Percentiles rank a stretch among this genome's conserved stretches.
phyloP scores from a whole-genome alignment of 2,113 vertebrate species.

The Oryzias curvinotus region DNA sequence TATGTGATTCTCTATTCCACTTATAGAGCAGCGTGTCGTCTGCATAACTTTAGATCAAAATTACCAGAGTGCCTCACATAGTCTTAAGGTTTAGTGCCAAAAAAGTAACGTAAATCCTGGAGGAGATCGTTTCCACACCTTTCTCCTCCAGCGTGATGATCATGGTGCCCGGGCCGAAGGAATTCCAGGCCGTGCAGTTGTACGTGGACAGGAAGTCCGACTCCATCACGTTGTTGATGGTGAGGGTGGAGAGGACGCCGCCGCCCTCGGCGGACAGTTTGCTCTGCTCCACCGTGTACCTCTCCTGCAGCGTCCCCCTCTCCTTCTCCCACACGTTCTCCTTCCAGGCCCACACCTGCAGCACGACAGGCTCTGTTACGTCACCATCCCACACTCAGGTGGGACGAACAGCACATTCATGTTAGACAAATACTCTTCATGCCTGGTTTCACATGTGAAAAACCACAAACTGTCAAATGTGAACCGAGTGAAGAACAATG shows the following conservation, averaged over 20 bases:
- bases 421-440: too few species aligned
- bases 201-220: slow-evolving; percentile 92
- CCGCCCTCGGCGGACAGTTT: slow-evolving; percentile 75
- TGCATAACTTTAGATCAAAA: too few species aligned
- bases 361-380: not conserved
- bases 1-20: too few species aligned
- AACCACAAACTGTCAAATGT: too few species aligned
- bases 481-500: too few species aligned
- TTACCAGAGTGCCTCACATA: too few species aligned
- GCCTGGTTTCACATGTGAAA: too few species aligned
- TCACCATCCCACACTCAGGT: not conserved
- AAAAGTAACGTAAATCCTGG: too few species aligned
- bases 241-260: slow-evolving; percentile 90
- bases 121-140: slow-evolving; percentile 62
- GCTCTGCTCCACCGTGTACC: slow-evolving; percentile 92
- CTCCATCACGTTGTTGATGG: slow-evolving; percentile 94
- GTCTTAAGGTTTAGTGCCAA: too few species aligned
- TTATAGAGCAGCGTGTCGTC: too few species aligned
- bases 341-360: slow-evolving; percentile 95
- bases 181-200: slow-evolving; percentile 97
- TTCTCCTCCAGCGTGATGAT: slow-evolving; percentile 90
- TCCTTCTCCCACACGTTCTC: slow-evolving; percentile 93
- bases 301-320: slow-evolving; percentile 83
- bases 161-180: slow-evolving; percentile 90
- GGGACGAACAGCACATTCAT: not conserved